Base-by-base conservation (phyloP, 2,888 invertebrate genomes). In the Atethmia centrago region DNA sequence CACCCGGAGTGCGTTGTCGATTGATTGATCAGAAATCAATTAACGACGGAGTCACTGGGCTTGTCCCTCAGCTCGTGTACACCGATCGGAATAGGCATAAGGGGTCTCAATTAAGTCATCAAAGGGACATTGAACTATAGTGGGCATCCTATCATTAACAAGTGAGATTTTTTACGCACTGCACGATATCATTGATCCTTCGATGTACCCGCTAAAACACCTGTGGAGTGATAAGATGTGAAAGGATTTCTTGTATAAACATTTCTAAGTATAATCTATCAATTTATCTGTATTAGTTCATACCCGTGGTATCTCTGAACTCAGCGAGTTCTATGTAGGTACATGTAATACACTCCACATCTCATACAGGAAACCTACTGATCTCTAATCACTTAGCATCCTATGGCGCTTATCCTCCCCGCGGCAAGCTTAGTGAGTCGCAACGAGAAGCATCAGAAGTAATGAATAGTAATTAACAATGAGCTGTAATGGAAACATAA, bases 11-110 rank as follows among this genome's bases (percentile, higher is more conserved):
- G 58, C 21, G 28, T 19, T 45, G 63, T 47, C 61, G 69, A 67
- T 42, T 77, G 83, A 85, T 85, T 79, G 80, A 84, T 84, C 86
- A 72, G 74, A 63, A 74, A 86, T 84, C 86, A 84, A 85, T 83
- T 75, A 83, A 70, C 67, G 68, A 51, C 55, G 47, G 28, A 40
- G 25, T 53, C 49, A 14, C n/a, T 14, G 25, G n/a, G 19, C 31
- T 49, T 45, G 53, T 28, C 56, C 53, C 49, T 7, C 36, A 51
- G 61, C 63, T 59, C 28, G 19, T 45, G 61, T 65, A 49, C 53
- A 40, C 19, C 16, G 45, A 63, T 55, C 55, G 70, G 45, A 58
- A 58, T 58, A 77, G 16, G 31, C 25, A 56, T 21, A 42, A 56
- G 45, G 40, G 42, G 21, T 47, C 63, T 53, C 25, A 69, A 69